These are phyloP conservation scores for Calameuta idolon DNA, from an alignment of 2,888 invertebrate genomes.

Conservation along the genomic window DNA sequence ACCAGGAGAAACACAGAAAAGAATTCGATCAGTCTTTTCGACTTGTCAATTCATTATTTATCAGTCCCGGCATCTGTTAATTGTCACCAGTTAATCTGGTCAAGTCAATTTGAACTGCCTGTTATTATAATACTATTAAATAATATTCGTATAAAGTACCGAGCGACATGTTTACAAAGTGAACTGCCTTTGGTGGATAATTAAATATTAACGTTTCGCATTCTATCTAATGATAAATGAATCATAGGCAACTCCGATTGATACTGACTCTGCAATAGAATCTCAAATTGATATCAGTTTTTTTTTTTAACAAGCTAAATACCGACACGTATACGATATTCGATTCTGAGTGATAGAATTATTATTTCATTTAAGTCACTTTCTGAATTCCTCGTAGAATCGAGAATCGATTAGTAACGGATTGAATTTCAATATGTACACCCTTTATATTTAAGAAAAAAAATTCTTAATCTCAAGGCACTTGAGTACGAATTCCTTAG, in stretches of 20 bases:
- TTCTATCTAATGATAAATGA: background rate
- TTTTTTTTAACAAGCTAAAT: background rate
- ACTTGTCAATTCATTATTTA: background rate
- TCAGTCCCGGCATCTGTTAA: background rate
- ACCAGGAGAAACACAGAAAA: background rate
- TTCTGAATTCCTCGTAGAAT: background rate
- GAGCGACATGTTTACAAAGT: background rate
- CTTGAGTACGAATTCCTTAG: background rate
- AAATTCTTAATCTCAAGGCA: constrained; percentile 9
- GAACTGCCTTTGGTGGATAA: background rate
- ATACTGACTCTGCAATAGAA: background rate
- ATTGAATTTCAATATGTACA: background rate
- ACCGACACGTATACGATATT: background rate
- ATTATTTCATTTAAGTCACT: background rate
- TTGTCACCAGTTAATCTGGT: background rate
- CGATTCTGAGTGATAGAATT: background rate
- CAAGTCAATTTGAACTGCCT: background rate
- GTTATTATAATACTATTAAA: background rate
- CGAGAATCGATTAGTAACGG: background rate
- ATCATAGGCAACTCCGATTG: background rate
- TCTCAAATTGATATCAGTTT: background rate
- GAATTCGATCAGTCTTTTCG: background rate
- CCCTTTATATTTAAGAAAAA: background rate
- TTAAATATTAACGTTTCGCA: background rate
- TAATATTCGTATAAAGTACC: background rate